These are phyloP conservation scores for Acanthis flammea DNA, from an alignment of 2,797 vertebrate genomes.

Conservation along the genomic window DNA sequence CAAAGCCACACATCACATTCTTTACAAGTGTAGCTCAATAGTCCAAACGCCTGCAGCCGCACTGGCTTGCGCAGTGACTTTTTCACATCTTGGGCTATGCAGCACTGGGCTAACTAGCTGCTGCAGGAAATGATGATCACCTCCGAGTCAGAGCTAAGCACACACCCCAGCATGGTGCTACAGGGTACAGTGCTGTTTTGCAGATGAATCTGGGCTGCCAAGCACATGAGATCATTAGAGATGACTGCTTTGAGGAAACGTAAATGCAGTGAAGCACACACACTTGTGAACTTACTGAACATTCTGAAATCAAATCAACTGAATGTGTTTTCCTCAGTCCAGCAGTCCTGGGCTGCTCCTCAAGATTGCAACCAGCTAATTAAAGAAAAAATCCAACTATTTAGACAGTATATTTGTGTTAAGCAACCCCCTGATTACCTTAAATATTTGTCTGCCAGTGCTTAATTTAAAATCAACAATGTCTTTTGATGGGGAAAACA, in stretches of 20 bases:
- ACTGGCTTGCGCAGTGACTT: fast-evolving
- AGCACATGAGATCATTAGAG: not conserved
- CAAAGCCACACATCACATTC: not conserved
- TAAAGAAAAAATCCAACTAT: not conserved
- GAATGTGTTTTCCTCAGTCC: not conserved
- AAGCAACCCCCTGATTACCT: not conserved
- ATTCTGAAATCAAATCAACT: not conserved
- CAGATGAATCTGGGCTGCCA: conserved; percentile 12
- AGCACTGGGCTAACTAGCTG: not conserved
- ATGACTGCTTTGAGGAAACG: not conserved
- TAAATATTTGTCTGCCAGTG: not conserved
- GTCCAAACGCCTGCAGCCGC: not conserved
- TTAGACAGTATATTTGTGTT: not conserved
- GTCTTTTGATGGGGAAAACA: not conserved
- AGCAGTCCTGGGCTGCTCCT: not conserved
- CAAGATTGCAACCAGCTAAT: not conserved
- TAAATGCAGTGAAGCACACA: not conserved
- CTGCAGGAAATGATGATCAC: conserved; percentile 36
- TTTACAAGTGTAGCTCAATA: not conserved
- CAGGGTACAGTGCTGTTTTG: not conserved
- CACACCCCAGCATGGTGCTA: not conserved
- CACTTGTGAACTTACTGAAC: not conserved
- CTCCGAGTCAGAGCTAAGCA: not conserved
- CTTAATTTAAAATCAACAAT: not conserved
- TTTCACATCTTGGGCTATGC: not conserved